These are phyloP conservation scores for Vultur gryphus DNA, from an alignment of 2,797 vertebrate species.

Conservation along the genomic window DNA sequence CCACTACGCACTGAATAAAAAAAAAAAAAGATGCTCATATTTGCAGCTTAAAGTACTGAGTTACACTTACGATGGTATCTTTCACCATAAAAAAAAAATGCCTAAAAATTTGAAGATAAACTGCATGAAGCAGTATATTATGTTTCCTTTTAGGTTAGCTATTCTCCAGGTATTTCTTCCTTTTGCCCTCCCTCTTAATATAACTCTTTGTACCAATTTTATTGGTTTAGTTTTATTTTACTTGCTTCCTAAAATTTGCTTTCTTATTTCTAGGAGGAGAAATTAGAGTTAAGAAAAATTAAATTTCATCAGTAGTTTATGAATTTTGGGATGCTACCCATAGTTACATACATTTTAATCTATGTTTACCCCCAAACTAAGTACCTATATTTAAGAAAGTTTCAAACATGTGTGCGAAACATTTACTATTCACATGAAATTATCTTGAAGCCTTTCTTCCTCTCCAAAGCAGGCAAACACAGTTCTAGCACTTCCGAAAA, in stretches of 20 bases:
- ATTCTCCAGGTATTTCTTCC: not conserved
- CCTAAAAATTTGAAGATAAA: not conserved
- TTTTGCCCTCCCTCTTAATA: not conserved
- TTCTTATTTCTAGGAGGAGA: not conserved
- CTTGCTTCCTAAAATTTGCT: not conserved
- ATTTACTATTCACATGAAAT: accelerated
- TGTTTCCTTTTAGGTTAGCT: not conserved
- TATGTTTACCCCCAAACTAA: not conserved
- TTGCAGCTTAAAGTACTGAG: not conserved
- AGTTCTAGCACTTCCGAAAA: not conserved
- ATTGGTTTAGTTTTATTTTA: not conserved
- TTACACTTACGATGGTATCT: not conserved
- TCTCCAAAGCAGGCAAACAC: not conserved
- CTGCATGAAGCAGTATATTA: not conserved
- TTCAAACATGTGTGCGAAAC: accelerated
- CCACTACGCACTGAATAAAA: too few species aligned
- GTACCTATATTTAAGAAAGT: not conserved
- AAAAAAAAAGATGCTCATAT: not conserved
- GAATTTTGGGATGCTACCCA: not conserved
- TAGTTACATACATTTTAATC: not conserved
- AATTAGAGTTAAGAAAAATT: not conserved
- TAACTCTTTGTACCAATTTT: not conserved
- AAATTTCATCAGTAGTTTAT: not conserved
- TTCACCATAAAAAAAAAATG: not conserved
- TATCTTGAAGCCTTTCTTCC: not conserved